Percentiles rank a stretch among this genome's conserved stretches.
These are phyloP conservation scores for Holothuria glaberrima DNA, from an alignment of 35 echinoderm and acorn worm species.

Conservation along the genomic window DNA sequence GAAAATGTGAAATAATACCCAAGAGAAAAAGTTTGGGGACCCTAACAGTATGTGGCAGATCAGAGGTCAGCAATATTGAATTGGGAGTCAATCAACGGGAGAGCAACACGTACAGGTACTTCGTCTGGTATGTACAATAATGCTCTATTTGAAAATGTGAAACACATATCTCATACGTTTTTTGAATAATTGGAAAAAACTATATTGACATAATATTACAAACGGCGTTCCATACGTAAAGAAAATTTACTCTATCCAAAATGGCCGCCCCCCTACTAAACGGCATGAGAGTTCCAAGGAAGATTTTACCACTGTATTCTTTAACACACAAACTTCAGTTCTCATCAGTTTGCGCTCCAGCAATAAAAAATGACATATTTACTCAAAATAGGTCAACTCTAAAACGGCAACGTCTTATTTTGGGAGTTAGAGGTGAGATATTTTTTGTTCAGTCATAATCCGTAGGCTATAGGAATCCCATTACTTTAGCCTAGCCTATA, in stretches of 20 bases:
- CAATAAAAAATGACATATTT: neutral
- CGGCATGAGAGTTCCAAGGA: slow-evolving; percentile 31
- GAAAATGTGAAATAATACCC: no score
- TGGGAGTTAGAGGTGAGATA: neutral
- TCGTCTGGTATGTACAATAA: no score
- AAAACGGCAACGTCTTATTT: neutral
- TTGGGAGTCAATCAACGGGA: no score
- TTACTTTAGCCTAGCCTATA: neutral
- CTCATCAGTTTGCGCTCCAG: neutral
- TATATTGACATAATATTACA: no score
- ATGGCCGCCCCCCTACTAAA: slow-evolving; percentile 50
- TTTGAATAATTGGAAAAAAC: no score
- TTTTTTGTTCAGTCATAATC: neutral
- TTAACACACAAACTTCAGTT: slow-evolving; percentile 9
- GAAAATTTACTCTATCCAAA: neutral
- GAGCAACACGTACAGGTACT: no score
- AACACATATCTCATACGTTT: no score
- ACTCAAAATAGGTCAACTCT: neutral
- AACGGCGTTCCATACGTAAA: no score
- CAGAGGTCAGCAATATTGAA: no score
- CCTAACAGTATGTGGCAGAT: no score
- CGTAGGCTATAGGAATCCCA: neutral
- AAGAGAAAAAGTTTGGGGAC: no score
- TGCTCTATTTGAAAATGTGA: no score
- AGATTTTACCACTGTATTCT: slow-evolving; percentile 41